Base-by-base conservation (phyloP, 1,140 invertebrate species). In the Drosophila equinoxialis region DNA sequence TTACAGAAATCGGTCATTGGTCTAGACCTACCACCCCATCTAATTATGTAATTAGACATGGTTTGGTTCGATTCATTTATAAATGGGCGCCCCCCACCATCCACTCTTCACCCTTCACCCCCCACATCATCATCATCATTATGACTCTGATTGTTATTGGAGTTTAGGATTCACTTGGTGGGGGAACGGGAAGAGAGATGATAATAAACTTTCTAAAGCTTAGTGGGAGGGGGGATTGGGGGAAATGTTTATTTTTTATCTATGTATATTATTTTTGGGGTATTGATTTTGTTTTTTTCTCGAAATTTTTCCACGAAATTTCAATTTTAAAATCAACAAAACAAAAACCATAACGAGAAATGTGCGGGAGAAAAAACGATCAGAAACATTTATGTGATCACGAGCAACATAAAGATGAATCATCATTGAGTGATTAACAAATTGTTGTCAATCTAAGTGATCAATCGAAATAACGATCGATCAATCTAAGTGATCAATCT, bases 191-290 rank as follows among this genome's bases (percentile, higher is more conserved):
- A 17, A 17, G 20, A n/a, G 7, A 11, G 8, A 35, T 37, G 33
- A 59, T 59, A 39, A 59, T 41, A 57, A 86, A 85, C 81, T 85
- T 85, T 85, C 81, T 85, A 85, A 81, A 86, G 81, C 82, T 81
- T 59, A 81, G 77, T 77, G 64, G 77, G 30, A 4, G 6, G 30
- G 30, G 63, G 85, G 76, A 80, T 23, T 51, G 17, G 30, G 30
- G 63, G 85, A 77, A 80, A 51, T 51, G 45, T 51, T 51, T 51
- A 51, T 51, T 51, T 51, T 10, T 51, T 51, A 51, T 51, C 45
- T 23, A 51, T 51, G 10, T 23, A 51, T 51, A 23, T 51, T 51
- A 23, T 51, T 20, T 6, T 6, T 45, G 1, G 1, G 14, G 1
- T 45, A 2, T 20, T 7, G 30, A 30, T 48, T 17, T 6, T 20